These are phyloP conservation scores for Lapara coniferarum DNA, from an alignment of 2,888 invertebrate species.

Conservation along the genomic window DNA sequence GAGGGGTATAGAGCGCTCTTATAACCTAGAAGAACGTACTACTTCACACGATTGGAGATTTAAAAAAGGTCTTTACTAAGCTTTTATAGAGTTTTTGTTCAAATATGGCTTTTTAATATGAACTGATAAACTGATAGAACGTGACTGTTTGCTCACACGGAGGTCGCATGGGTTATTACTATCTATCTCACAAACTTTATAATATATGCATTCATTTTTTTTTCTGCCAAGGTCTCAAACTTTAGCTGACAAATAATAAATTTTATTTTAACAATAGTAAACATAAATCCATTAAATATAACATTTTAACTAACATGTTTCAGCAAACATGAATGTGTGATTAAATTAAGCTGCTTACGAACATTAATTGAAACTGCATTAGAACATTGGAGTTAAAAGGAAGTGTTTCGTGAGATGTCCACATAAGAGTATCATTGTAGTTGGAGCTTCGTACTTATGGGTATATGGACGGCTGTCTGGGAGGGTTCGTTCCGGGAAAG, in stretches of 20 bases:
- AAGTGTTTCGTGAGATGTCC: constrained; percentile 2
- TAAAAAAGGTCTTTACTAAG: too few relatives aligned
- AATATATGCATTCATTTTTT: too few relatives aligned
- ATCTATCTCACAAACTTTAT: too few relatives aligned
- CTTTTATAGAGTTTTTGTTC: too few relatives aligned
- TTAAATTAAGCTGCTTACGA: neutral
- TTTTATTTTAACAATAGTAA: neutral
- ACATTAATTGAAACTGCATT: neutral
- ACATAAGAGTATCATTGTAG: constrained; percentile 13
- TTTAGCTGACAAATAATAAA: too few relatives aligned
- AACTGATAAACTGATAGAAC: too few relatives aligned
- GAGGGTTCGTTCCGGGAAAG: constrained; percentile 33
- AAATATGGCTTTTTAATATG: too few relatives aligned
- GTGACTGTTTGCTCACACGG: too few relatives aligned
- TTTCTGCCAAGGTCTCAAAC: too few relatives aligned
- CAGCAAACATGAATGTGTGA: neutral
- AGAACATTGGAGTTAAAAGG: neutral
- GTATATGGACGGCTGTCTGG: constrained; percentile 31
- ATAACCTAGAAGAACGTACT: too few relatives aligned
- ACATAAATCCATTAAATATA: neutral
- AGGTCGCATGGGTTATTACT: too few relatives aligned
- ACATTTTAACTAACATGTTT: neutral
- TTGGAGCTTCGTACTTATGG: constrained; percentile 1
- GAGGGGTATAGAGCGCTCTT: neutral
- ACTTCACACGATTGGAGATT: too few relatives aligned